Conservation (phyloP, 2,113 vertebrate species). For the Athene cunicularia region DNA sequence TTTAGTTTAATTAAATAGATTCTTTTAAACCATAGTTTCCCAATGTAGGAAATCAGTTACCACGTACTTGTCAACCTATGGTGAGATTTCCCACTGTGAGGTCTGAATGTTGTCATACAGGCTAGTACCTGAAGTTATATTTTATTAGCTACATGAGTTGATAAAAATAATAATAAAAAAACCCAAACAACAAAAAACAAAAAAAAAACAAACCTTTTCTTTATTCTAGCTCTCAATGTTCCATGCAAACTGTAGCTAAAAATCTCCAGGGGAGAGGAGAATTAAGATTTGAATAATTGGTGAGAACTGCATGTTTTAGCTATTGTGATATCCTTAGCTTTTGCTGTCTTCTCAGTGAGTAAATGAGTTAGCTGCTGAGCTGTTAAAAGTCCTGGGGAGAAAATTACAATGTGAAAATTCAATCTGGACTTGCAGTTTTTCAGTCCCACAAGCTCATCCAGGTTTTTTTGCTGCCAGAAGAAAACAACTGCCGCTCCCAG, state of each 20-base stretch:
- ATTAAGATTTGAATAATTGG: slow-evolving; percentile 40
- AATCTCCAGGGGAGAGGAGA: background rate
- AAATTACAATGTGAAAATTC: slow-evolving; percentile 12
- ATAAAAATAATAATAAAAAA: too few species aligned
- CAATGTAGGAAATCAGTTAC: background rate
- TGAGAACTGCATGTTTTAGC: slow-evolving; percentile 15
- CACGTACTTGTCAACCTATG: background rate
- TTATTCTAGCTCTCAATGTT: background rate
- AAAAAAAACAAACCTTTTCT: background rate
- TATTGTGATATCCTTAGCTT: slow-evolving; percentile 45
- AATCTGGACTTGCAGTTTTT: slow-evolving; percentile 36
- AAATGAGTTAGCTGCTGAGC: slow-evolving; percentile 50
- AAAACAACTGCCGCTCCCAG: background rate
- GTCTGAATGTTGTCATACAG: background rate
- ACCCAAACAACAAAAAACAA: too few species aligned
- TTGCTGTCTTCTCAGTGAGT: background rate
- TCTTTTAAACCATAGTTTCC: background rate
- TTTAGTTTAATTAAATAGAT: background rate
- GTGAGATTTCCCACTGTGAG: background rate
- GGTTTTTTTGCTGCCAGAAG: slow-evolving; percentile 13
- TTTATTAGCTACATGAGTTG: background rate
- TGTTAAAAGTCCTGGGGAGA: slow-evolving; percentile 42
- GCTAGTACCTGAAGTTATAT: background rate
- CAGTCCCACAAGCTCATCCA: background rate
- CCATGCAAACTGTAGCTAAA: slow-evolving; percentile 3